Base-by-base conservation (phyloP, 2,113 vertebrate genomes). In the Cyanistes caeruleus region DNA sequence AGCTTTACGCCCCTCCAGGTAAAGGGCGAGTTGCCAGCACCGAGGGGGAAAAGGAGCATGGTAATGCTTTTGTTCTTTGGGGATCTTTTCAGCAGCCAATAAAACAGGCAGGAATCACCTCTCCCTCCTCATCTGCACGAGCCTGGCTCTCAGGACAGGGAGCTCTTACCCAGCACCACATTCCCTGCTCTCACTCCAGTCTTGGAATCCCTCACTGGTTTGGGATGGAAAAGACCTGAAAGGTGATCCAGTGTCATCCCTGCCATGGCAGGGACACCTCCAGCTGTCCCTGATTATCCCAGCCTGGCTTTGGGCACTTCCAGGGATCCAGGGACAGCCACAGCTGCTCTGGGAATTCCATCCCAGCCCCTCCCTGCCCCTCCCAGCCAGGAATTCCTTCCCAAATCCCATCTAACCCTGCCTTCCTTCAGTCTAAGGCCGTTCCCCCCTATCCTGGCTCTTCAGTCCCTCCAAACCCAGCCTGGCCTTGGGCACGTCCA, bases 201-300 rank as follows among this genome's bases (percentile, higher is more conserved):
- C 49, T 5, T 28, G 69, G 41, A 55, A 18, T 55, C 7, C 4
- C 5, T 1, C n/a, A 55, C 33, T 11, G n/a, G n/a, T 33, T 64
- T 39, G 69, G 49, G n/a, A 4, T 11, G 41, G 41, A 23, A 55
- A 33, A 22, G 22, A 25, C 5, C 16, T 33, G 3, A 17, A 55
- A 65, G 2, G 0, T 0, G 0, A 67, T 4, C n/a, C 53, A 28
- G 30, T 4, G 7, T 2, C 79, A 49, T 15, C 53, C 44, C 23
- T 58, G 35, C 30, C 44, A 7, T 5, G 55, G 52, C 44, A 83
- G 46, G 55, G 80, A 52, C 46, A 24, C 5, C 13, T 72, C 10
- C 63, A 52, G 17, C n/a, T 11, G 30, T 13, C 22, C 51, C 63
- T 15, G 43, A 16, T 43, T 43, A 43, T 43, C 43, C 35, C 44